Evolutionary conservation across 2,888 invertebrate genomes (phyloP), one percentile per base, ranked within the genome.

Genomic region (Arenicola marina): DNA sequence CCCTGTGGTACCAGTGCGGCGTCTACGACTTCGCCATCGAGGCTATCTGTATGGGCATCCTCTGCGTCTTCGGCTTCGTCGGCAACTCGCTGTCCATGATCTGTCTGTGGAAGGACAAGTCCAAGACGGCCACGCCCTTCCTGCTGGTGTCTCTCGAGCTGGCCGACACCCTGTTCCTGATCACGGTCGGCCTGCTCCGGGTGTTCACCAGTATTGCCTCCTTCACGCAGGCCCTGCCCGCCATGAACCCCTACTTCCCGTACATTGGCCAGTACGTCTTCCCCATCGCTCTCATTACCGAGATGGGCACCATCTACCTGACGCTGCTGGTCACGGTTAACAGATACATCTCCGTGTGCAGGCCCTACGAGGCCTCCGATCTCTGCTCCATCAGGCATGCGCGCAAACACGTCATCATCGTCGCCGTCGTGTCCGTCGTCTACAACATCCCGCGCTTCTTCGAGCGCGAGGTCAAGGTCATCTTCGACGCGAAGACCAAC

Each of bases 401-500:
- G 2, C 43, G 61, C 24, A 54, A 54, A 48, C 70, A 71, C 55
- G 68, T 71, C 24, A 34, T 71, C 28, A 32, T 63, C 15, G 68
- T 71, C 4, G 56, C 55, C 38, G 24, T 62, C 28, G 59, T 71
- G 32, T 66, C 65, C 18, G 26, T 69, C 33, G 7, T 64, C 51
- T 71, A 62, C 66, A 71, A 71, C 56, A 53, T 68, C 2, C 71
- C 71, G 2, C 58, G 72, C 7, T 72, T 72, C 64, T 72, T 72
- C 56, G 69, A 72, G 44, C 70, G 59, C 56, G 56, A 59, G 4
- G 56, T 72, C 15, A 44, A 62, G 11, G 46, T 34, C 29, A 45
- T 56, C 18, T 4, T 18, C 26, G 38, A 31, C 28, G n/a, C 24
- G 15, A 7, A 18, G 29, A 60, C 24, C n/a, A 44, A 57, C 31